Percentiles rank a stretch among this genome's conserved stretches.
These are phyloP conservation scores for Stichopus horrens DNA, from an alignment of 53 echinoderm and acorn worm species.

Conservation along the genomic window DNA sequence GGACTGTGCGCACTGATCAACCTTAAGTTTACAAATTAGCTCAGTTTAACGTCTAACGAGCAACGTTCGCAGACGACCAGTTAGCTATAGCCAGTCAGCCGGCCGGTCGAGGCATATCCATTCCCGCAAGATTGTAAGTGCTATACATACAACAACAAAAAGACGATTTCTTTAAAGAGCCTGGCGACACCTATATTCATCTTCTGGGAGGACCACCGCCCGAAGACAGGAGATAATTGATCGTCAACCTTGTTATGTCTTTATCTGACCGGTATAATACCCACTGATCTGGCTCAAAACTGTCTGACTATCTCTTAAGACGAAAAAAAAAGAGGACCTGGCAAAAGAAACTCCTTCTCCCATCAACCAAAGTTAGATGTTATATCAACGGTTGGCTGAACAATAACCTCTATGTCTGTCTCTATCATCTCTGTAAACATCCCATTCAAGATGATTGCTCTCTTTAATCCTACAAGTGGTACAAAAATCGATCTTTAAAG, in stretches of 20 bases:
- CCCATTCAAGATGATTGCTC: slow-evolving; percentile 31
- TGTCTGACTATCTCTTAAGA: background rate
- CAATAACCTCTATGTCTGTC: background rate
- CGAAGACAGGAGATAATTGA: background rate
- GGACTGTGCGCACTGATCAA: no score
- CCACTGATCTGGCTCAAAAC: background rate
- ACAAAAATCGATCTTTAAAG: background rate
- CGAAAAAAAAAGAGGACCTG: background rate
- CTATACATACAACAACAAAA: no score
- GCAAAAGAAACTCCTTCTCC: background rate
- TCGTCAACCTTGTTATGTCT: background rate
- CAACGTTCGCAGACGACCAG: no score
- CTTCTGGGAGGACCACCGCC: background rate
- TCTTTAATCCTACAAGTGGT: background rate
- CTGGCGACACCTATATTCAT: slow-evolving; percentile 3
- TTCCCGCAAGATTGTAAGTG: no score
- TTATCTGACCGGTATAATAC: background rate
- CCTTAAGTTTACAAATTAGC: no score
- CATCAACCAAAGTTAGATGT: slow-evolving; percentile 5
- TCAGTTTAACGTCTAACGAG: no score
- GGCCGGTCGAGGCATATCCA: no score
- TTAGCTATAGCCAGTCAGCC: no score
- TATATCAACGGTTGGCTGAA: slow-evolving; percentile 1
- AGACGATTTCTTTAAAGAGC: background rate
- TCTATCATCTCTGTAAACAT: background rate